phyloP scores from a whole-genome alignment of 2,113 vertebrate species.

The Oryzias melastigma region DNA sequence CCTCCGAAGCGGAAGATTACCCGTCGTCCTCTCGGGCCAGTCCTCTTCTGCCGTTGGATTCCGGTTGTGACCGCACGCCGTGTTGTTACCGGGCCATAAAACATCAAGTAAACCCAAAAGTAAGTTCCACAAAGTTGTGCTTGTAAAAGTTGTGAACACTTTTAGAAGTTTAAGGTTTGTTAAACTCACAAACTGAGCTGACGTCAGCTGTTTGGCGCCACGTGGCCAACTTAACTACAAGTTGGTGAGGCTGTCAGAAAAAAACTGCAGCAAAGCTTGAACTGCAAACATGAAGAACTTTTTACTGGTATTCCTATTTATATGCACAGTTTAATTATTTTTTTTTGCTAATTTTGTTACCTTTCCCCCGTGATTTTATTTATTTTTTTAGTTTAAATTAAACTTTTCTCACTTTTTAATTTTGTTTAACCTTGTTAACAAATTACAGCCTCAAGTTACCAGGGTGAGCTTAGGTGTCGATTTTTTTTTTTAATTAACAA shows the following conservation, averaged over 20 bases:
- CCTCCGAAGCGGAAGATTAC: constrained; percentile 22
- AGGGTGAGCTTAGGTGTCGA: constrained; percentile 44
- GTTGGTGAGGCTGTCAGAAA: constrained; percentile 53
- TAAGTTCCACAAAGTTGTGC: constrained; percentile 37
- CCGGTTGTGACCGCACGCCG: constrained; percentile 44
- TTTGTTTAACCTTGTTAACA: background rate
- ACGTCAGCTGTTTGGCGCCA: constrained; percentile 42
- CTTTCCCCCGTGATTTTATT: background rate
- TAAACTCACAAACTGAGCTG: background rate
- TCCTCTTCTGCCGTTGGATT: constrained; percentile 66
- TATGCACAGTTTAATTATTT: too few relatives aligned
- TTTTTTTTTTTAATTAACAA: constrained; percentile 11
- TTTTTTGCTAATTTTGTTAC: too few relatives aligned
- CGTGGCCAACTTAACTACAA: constrained; percentile 49
- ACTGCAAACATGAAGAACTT: background rate
- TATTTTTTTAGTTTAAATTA: background rate
- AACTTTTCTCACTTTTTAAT: constrained; percentile 6
- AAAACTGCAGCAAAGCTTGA: constrained; percentile 9
- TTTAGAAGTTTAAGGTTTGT: background rate
- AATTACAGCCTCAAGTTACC: constrained; percentile 5
- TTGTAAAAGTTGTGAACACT: background rate
- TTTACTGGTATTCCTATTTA: background rate
- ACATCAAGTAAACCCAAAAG: constrained; percentile 60
- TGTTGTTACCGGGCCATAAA: constrained; percentile 13
- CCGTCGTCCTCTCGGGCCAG: background rate